Evolutionary conservation across 2,113 vertebrate genomes (phyloP).

Genomic region (Oncorhynchus mykiss): DNA sequence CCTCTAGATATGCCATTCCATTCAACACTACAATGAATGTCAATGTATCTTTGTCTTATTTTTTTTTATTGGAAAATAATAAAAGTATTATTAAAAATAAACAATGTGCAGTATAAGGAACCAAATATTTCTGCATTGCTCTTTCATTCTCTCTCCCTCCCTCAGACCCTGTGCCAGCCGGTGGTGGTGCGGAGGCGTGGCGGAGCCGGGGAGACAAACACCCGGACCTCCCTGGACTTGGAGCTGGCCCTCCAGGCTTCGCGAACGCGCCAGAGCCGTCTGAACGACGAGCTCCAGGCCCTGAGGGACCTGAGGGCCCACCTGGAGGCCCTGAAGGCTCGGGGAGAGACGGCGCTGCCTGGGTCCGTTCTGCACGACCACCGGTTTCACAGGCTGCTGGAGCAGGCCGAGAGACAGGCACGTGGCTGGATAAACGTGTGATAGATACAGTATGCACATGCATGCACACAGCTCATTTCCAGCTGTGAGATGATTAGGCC

Average conservation of each 20-base stretch:
- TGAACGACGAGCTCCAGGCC: constrained; percentile 80
- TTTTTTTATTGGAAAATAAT: too few relatives aligned
- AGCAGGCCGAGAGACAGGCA: constrained; percentile 82
- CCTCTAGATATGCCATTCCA: too few relatives aligned
- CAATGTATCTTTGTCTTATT: too few relatives aligned
- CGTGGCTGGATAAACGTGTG: too few relatives aligned
- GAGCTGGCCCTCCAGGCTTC: constrained; percentile 86
- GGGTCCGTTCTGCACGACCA: constrained; percentile 75
- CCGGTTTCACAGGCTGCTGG: constrained; percentile 78
- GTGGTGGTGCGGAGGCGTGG: constrained; percentile 44
- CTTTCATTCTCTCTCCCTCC: not conserved
- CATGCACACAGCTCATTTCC: not conserved
- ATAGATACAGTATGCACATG: not conserved
- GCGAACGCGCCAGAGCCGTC: constrained; percentile 75
- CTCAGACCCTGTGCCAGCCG: constrained; percentile 73
- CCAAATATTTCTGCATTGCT: not conserved
- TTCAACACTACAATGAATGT: too few relatives aligned
- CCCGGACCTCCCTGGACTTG: constrained; percentile 81
- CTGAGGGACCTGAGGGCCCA: constrained; percentile 73
- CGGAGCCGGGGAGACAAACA: constrained; percentile 52
- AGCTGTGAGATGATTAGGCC: not conserved
- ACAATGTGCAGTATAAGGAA: too few relatives aligned
- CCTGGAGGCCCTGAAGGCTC: constrained; percentile 77
- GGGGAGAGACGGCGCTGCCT: constrained; percentile 75
- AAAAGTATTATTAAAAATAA: too few relatives aligned